Evolutionary conservation across 2,113 vertebrate genomes (phyloP).

Genomic region (Pleuronectes platessa): DNA sequence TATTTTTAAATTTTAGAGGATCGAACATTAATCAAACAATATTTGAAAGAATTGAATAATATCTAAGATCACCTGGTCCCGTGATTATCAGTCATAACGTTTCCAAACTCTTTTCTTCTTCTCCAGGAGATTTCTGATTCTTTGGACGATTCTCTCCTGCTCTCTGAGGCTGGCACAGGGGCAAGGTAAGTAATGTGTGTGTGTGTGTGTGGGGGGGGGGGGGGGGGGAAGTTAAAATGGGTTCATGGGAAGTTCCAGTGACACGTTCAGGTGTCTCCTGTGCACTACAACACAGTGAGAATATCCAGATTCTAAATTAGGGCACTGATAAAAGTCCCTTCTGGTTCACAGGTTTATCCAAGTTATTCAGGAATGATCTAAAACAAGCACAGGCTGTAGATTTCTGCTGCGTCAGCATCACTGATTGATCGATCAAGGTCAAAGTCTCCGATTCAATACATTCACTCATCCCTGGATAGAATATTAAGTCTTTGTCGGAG

Average conservation of each 20-base stretch:
- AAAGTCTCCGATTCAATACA: neutral
- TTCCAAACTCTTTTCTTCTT: constrained; percentile 32
- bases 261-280: neutral
- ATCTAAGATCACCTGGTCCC: no score
- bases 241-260: constrained; percentile 3
- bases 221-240: neutral
- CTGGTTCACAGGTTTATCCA: constrained; percentile 1
- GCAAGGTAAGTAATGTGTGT: constrained; percentile 86
- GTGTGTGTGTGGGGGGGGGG: no score
- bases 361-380: constrained; percentile 42
- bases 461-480: constrained; percentile 11
- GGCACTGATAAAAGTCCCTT: neutral
- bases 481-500: neutral
- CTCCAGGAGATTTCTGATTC: constrained; percentile 89
- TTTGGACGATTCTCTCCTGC: constrained; percentile 89
- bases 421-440: constrained; percentile 7
- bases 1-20: no score
- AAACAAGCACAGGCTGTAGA: neutral
- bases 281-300: neutral
- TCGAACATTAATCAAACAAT: neutral
- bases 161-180: constrained; percentile 88
- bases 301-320: neutral
- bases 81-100: no score
- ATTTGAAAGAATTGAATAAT: neutral
- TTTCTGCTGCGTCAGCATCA: neutral